Percentiles rank a stretch among this genome's conserved stretches.
These are phyloP conservation scores for Cephalotes varians DNA, from an alignment of 2,888 invertebrate species.

Conservation along the genomic window DNA sequence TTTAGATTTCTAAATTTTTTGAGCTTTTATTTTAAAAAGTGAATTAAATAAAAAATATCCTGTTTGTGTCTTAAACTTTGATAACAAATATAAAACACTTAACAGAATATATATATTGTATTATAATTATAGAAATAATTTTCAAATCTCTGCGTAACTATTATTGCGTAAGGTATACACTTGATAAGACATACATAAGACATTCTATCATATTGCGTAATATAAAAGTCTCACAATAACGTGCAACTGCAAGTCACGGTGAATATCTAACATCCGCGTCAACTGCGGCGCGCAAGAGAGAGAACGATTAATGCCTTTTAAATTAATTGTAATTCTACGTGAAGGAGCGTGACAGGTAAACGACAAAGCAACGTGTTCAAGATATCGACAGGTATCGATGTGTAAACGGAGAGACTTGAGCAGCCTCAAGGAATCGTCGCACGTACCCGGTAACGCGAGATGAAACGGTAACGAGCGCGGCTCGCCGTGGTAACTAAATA, in stretches of 20 bases:
- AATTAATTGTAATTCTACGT: conserved; percentile 41
- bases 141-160: not conserved
- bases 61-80: not conserved
- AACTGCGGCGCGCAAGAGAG: conserved; percentile 24
- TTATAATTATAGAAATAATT: not conserved
- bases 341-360: conserved; percentile 15
- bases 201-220: not conserved
- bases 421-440: conserved; percentile 72
- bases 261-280: conserved; percentile 20
- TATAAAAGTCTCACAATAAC: conserved; percentile 32
- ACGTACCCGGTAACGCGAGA: conserved; percentile 72
- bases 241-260: conserved; percentile 9
- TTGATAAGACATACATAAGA: not conserved
- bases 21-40: not conserved
- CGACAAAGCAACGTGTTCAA: conserved; percentile 66
- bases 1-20: not conserved
- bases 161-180: not conserved
- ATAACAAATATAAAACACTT: not conserved
- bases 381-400: conserved; percentile 67
- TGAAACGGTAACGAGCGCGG: conserved; percentile 78
- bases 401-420: conserved; percentile 60
- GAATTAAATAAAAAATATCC: not conserved
- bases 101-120: not conserved
- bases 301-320: conserved; percentile 46
- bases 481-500: conserved; percentile 75